Base-by-base conservation (phyloP, 2,888 invertebrate genomes). In the Synergus umbraculus region DNA sequence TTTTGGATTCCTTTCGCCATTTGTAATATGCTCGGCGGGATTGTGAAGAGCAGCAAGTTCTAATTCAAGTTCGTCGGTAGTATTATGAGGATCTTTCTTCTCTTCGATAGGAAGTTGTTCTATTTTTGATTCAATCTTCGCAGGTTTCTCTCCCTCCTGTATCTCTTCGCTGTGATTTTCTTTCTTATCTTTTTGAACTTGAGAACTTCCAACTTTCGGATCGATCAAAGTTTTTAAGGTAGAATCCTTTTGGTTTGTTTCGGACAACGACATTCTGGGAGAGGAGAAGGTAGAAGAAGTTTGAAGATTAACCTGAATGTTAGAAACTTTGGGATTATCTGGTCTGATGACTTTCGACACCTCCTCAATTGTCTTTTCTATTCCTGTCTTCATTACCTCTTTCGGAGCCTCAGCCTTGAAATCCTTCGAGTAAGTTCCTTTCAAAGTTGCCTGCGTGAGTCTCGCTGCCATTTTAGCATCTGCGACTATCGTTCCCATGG, bases 1-100 rank as follows among this genome's bases (percentile, higher is more conserved):
- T 76, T 85, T 84, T 1, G 44, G 13, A 18, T 85, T 86, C 73
- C 89, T 89, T 7, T 90, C 89, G 4, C 89, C 87, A 76, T 88
- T 90, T 2, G 88, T 78, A 9, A 87, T 82, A 78, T 88, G 90
- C 22, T 92, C 91, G 0, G 89, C 91, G 1, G 92, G 91, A 86
- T 92, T 91, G 65, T 92, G 92, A 63, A 92, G 91, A 13, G 92
- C 92, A 78, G 92, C 92, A n/a, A 92, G 83, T 92, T 92, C 92
- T 77, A 92, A 91, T 82, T 93, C 93, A n/a, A 91, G 83, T 66
- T 92, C 92, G 65, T 92, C 92, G 0, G 93, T 92, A 2, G 92
- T 91, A 76, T 92, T 91, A 44, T 92, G 79, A 37, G 89, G 89
- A 79, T 91, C 91, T 2, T 91, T 91, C 54, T 91, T 90, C 15